Base-by-base conservation (phyloP, 2,113 vertebrate species). In the Prochilodus magdalenae region DNA sequence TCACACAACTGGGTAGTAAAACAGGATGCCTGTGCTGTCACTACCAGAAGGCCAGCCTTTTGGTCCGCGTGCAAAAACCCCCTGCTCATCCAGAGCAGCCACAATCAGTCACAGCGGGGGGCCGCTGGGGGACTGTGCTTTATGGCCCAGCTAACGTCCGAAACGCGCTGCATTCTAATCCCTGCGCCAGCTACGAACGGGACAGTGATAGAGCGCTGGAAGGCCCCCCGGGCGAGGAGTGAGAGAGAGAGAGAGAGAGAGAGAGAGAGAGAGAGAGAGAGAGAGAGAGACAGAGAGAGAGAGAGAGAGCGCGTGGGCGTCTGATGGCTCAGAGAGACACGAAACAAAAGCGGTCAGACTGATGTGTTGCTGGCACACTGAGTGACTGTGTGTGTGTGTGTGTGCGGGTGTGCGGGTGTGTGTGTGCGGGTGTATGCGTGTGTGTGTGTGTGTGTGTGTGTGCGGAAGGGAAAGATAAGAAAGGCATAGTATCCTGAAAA, bases 141-240 rank as follows among this genome's bases (percentile, higher is more conserved):
- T 29, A 3, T 24, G 47, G 29, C 27, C 22, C 27, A 6, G 7
- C 33, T 7, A 36, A 67, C 4, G 18, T 36, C 65, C 65, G 18
- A 33, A 67, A 67, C 65, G 24, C 20, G 57, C 20, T 11, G 33
- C 30, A 8, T 36, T 22, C 20, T 44, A 40, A 13, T n/a, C 13
- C 22, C 22, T 40, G 44, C 20, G 5, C 5, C 66, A 40, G 66
- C 63, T n/a, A 10, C 27, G 24, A 16, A 27, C n/a, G 53, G 33
- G 40, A 13, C 80, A 82, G 86, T 83, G 26, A 20, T 77, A 83
- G 86, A 83, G 84, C 83, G 78, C 51, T 1, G 73, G 59, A 83
- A 72, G 40, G 67, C 4, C 72, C 72, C 62, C 18, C 63, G 29
- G 89, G 90, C 71, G 44, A 2, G 14, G 49, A 57, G 18, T 11